Percentiles rank a stretch among this genome's conserved stretches.
Conservation (phyloP, 64 coral and sea anemone genomes). For the Astreopora myriophthalma region DNA sequence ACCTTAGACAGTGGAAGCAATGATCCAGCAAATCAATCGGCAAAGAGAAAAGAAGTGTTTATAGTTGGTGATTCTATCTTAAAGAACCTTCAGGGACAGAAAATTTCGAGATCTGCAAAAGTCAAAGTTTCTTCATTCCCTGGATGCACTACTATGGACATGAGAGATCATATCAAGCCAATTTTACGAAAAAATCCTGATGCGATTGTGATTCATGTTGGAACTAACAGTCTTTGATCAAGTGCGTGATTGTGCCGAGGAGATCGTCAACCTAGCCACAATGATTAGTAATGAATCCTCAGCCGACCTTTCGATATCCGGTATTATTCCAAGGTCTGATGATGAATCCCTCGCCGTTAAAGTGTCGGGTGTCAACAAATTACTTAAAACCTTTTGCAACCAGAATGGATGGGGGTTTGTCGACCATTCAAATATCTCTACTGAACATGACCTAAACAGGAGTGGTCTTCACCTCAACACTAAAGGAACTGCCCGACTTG, state of each 20-base stretch:
- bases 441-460: slow-evolving; percentile 12
- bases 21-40: slow-evolving; percentile 1
- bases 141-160: slow-evolving; percentile 28
- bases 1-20: background rate
- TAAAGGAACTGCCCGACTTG: background rate
- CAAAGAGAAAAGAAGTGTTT: slow-evolving; percentile 31
- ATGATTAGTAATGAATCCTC: background rate
- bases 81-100: slow-evolving; percentile 16
- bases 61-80: slow-evolving; percentile 32
- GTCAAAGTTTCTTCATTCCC: slow-evolving; percentile 32
- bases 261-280: slow-evolving; percentile 8
- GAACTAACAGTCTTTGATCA: slow-evolving; percentile 37
- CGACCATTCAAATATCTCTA: background rate
- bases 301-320: slow-evolving; percentile 16
- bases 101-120: background rate
- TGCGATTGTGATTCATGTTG: slow-evolving; percentile 39
- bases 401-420: slow-evolving; percentile 8
- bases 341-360: slow-evolving; percentile 35
- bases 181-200: background rate
- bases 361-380: slow-evolving; percentile 38
- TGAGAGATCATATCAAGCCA: slow-evolving; percentile 38
- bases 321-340: slow-evolving; percentile 24
- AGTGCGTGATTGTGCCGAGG: slow-evolving; percentile 31
- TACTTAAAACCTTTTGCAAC: slow-evolving; percentile 11
- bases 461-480: slow-evolving; percentile 44